A percentile compares a stretch with the other conserved stretches of the same genome.
These are phyloP conservation scores for Vespertilio murinus DNA, from an alignment of 2,797 vertebrate genomes.

Conservation along the genomic window DNA sequence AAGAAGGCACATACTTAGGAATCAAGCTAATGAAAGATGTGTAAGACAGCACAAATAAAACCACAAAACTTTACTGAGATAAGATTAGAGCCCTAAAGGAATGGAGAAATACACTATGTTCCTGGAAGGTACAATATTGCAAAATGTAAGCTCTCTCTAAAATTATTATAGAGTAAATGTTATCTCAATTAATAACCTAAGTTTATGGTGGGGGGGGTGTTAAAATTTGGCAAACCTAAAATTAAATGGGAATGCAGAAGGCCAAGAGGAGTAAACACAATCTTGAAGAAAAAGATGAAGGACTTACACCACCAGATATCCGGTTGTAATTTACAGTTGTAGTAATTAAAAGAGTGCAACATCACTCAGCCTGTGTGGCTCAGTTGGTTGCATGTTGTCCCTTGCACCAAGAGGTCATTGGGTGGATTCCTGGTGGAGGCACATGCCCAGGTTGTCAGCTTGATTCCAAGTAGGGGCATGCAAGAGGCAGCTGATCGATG, in stretches of 20 bases:
- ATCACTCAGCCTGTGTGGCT: too few species aligned
- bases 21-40: neutral
- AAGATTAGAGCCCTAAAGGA: neutral
- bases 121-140: neutral
- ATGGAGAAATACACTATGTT: neutral
- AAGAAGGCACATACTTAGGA: neutral
- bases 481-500: too few species aligned
- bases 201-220: neutral
- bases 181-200: neutral
- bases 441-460: too few species aligned
- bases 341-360: neutral
- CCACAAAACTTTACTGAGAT: neutral
- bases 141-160: slow-evolving; percentile 7
- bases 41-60: neutral
- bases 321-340: neutral
- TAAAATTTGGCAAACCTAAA: slow-evolving; percentile 44
- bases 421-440: too few species aligned
- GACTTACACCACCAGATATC: neutral
- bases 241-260: neutral
- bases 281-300: neutral
- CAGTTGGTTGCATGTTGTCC: too few species aligned
- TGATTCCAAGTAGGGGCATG: too few species aligned
- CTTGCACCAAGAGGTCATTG: too few species aligned
- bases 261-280: neutral
- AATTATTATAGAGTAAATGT: neutral